phyloP scores from a whole-genome alignment of 2,113 vertebrate genomes.

The Vombatus ursinus region DNA sequence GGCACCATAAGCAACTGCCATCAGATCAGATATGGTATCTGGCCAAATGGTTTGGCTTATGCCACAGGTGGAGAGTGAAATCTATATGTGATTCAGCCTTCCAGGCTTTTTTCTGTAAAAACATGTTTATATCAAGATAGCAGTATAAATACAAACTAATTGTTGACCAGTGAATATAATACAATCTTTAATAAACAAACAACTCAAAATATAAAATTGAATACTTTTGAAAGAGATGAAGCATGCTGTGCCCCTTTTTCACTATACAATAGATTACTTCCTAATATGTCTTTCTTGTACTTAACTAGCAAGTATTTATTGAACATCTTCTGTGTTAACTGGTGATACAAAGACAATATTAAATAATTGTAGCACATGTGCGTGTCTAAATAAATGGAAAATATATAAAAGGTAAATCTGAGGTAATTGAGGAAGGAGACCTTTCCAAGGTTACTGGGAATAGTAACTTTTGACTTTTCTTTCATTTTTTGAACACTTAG shows the following conservation, averaged over 20 bases:
- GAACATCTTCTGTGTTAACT: neutral
- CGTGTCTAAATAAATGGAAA: no score
- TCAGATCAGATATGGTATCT: slow-evolving; percentile 34
- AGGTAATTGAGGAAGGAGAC: neutral
- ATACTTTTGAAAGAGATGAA: neutral
- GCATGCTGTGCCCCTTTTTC: neutral
- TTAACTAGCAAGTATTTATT: neutral
- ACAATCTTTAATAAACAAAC: neutral
- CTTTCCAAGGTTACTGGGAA: neutral
- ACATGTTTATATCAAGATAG: slow-evolving; percentile 39
- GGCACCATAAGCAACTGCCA: neutral
- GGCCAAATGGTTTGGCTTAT: neutral
- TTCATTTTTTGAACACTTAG: neutral
- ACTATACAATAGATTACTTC: neutral
- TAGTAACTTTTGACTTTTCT: neutral
- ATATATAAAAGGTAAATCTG: no score
- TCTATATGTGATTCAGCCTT: slow-evolving; percentile 19
- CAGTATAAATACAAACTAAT: neutral
- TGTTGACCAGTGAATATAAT: neutral
- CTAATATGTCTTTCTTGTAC: neutral
- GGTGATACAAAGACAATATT: neutral
- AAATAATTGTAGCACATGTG: neutral
- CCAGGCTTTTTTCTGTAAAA: slow-evolving; percentile 8
- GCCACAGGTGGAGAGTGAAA: neutral
- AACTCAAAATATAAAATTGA: neutral